Conservation (phyloP, 2,888 invertebrate species). For the Brachylomia viminalis region DNA sequence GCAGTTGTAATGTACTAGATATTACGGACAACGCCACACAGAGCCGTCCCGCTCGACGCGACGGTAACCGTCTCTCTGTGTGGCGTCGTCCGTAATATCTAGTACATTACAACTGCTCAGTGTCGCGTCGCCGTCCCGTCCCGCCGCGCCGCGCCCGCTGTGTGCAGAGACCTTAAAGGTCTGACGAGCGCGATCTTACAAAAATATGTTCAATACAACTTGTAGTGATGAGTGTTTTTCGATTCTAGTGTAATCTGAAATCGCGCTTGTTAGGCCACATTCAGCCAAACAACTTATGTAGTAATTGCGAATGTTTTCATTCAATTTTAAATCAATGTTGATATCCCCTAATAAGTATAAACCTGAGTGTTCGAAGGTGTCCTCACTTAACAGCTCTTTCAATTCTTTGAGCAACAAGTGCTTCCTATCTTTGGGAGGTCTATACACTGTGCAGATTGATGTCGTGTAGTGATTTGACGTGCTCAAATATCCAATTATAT, state of each 20-base stretch:
- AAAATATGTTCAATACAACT: no score
- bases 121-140: no score
- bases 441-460: not conserved
- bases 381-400: not conserved
- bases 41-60: no score
- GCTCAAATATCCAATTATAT: not conserved
- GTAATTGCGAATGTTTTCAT: not conserved
- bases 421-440: not conserved
- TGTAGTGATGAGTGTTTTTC: no score
- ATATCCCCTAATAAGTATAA: not conserved
- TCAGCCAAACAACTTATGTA: not conserved
- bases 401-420: not conserved
- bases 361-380: not conserved
- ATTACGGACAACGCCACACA: no score
- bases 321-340: not conserved
- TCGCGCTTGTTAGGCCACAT: not conserved
- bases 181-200: no score
- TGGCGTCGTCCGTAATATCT: no score
- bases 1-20: no score
- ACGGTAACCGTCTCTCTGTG: no score
- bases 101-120: no score
- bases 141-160: no score
- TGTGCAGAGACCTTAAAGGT: no score
- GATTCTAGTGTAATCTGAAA: not conserved
- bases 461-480: not conserved